Percentiles rank a stretch among this genome's conserved stretches.
Evolutionary conservation across 2,113 vertebrate genomes (phyloP).

Genomic region (Poecilia latipinna): DNA sequence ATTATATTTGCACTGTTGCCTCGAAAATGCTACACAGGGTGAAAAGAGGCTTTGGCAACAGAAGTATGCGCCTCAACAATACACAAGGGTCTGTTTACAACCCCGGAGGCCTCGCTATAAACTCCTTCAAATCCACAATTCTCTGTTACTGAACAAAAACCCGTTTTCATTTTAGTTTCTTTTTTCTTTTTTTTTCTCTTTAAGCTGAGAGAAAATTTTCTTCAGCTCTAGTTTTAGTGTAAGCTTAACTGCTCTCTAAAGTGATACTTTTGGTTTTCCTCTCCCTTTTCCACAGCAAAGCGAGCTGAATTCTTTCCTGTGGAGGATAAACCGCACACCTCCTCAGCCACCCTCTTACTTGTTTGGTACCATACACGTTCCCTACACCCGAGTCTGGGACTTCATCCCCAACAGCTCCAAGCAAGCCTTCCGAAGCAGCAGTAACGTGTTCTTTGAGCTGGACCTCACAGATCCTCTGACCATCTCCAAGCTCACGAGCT

Average conservation of each 20-base stretch:
- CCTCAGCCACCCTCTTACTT: slow-evolving; percentile 92
- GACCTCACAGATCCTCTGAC: slow-evolving; percentile 95
- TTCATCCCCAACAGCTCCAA: slow-evolving; percentile 94
- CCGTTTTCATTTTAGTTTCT: not conserved
- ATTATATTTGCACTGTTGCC: slow-evolving; percentile 64
- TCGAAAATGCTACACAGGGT: slow-evolving; percentile 62
- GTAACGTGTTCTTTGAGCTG: slow-evolving; percentile 93
- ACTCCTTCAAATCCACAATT: slow-evolving; percentile 33
- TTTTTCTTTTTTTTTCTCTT: slow-evolving; percentile 51
- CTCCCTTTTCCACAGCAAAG: slow-evolving; percentile 82
- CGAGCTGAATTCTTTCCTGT: slow-evolving; percentile 96
- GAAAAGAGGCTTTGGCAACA: slow-evolving; percentile 60
- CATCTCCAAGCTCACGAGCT: slow-evolving; percentile 94
- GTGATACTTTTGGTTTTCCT: slow-evolving; percentile 23
- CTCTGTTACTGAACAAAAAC: slow-evolving; percentile 25
- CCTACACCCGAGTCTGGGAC: slow-evolving; percentile 97
- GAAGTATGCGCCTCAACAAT: slow-evolving; percentile 71
- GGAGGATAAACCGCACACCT: slow-evolving; percentile 87
- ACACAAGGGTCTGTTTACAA: slow-evolving; percentile 72
- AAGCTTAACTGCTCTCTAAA: slow-evolving; percentile 5
- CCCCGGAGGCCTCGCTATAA: slow-evolving; percentile 67
- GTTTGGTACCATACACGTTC: slow-evolving; percentile 97
- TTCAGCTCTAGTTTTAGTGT: slow-evolving; percentile 35
- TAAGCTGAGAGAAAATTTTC: slow-evolving; percentile 40
- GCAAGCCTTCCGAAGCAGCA: slow-evolving; percentile 89